These are phyloP conservation scores for Melinaea menophilus DNA, from an alignment of 2,888 invertebrate species.

Conservation along the genomic window DNA sequence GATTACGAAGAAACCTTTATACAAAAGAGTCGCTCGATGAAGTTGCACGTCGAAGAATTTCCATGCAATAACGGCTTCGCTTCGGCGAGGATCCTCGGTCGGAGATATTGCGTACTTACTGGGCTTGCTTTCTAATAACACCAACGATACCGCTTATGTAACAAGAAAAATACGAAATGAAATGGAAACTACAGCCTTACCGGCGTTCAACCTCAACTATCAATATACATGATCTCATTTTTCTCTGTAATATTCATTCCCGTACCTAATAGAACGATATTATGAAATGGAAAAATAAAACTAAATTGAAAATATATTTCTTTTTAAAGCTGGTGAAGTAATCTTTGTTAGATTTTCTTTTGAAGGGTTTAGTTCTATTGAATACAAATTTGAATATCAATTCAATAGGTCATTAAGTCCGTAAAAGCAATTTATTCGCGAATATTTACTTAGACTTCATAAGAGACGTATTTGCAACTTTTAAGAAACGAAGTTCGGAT, in stretches of 20 bases:
- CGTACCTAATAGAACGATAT: constrained; percentile 7
- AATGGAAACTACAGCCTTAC: constrained; percentile 65
- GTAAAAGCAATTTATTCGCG: too few species aligned
- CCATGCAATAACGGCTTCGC: constrained; percentile 73
- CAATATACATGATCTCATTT: constrained; percentile 47
- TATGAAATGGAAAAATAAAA: constrained; percentile 4
- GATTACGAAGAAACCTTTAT: constrained; percentile 69
- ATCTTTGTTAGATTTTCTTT: neutral
- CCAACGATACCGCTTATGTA: constrained; percentile 68
- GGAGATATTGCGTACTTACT: constrained; percentile 76
- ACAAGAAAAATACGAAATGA: constrained; percentile 69
- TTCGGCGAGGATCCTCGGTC: constrained; percentile 60
- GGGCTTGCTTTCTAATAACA: constrained; percentile 72
- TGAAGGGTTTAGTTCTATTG: neutral
- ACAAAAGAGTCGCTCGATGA: constrained; percentile 72
- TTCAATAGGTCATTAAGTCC: too few species aligned
- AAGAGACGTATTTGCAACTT: too few species aligned
- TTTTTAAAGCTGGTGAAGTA: neutral
- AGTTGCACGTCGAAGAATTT: constrained; percentile 75
- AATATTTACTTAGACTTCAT: too few species aligned
- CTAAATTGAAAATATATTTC: neutral
- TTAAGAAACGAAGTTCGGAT: too few species aligned
- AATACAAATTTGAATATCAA: neutral
- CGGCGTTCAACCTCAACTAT: constrained; percentile 63
- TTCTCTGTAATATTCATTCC: constrained; percentile 45